Base-by-base conservation (phyloP, 2,113 vertebrate genomes). In the Tauraco erythrolophus region DNA sequence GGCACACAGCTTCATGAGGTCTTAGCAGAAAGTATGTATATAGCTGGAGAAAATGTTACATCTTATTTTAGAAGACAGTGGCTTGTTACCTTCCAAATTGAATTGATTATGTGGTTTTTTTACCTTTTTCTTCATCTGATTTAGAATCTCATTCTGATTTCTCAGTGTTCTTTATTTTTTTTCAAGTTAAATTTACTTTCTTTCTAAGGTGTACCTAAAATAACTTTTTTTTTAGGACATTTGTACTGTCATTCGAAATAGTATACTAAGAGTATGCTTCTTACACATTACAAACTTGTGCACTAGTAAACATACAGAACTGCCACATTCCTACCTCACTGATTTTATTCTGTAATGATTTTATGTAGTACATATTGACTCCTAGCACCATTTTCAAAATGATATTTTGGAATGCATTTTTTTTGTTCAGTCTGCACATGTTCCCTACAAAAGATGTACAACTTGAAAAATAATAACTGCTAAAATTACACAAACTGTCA, bases 401-500 rank as follows among this genome's bases (percentile, higher is more conserved):
- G 43, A 41, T 30, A 81, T 82, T 95, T 88, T 75, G 77, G 65
- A 82, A 61, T 71, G 61, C 81, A 19, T 41, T 27, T 50, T 76
- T 61, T 72, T 68, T 68, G 6, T 30, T 91, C 78, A 76, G n/a
- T 37, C 70, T 56, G 88, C 77, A 91, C 86, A 89, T 92, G 92
- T 76, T 94, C 79, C 39, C 74, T 66, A 27, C 33, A 92, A 39
- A 90, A 94, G 83, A 94, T 91, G 94, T 50, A 93, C 82, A 94
- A 86, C 56, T 84, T 91, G 69, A 96, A 69, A 84, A 92, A 94
- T 50, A 93, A 80, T 88, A 83, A 60, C 50, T 74, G 64, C 88
- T 90, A 95, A 95, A 96, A 95, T 94, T 92, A 88, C 53, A 68
- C 53, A 22, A 70, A n/a, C 62, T 97, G 64, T 84, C 84, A 76